Conservation (phyloP, 2,888 invertebrate species). For the Drosophila birchii region DNA sequence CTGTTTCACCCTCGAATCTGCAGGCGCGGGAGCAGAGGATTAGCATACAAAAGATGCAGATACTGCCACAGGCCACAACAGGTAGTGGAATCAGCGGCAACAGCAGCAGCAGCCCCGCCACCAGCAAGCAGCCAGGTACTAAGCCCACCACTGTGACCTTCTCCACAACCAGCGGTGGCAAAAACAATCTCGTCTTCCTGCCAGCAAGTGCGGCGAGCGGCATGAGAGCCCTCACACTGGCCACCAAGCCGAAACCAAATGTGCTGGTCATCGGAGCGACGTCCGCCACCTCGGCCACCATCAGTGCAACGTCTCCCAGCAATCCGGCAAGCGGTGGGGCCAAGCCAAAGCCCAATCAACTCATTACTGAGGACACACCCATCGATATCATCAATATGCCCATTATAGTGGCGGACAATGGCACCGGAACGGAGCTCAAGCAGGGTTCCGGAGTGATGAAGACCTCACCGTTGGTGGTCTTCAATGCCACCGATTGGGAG, state of each 20-base stretch:
- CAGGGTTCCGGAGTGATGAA: conserved; percentile 42
- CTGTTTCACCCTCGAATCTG: conserved; percentile 51
- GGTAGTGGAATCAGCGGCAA: conserved; percentile 27
- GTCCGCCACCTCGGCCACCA: conserved; percentile 14
- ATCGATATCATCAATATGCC: conserved; percentile 85
- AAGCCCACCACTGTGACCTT: conserved; percentile 66
- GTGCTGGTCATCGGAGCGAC: conserved; percentile 76
- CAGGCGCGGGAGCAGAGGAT: conserved; percentile 72
- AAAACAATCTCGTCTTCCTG: conserved; percentile 83
- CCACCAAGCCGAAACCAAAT: conserved; percentile 68
- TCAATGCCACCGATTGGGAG: conserved; percentile 86
- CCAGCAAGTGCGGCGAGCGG: conserved; percentile 71
- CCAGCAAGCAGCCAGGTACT: conserved; percentile 50
- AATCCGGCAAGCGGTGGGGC: conserved; percentile 12
- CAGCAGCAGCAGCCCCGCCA: conserved; percentile 19
- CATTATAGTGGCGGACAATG: conserved; percentile 82
- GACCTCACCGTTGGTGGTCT: conserved; percentile 67
- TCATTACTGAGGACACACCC: conserved; percentile 87
- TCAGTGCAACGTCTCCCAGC: conserved; percentile 30
- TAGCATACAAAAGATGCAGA: conserved; percentile 83
- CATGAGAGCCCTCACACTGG: conserved; percentile 69
- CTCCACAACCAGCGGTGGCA: conserved; percentile 62
- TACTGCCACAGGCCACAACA: conserved; percentile 74
- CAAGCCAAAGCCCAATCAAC: conserved; percentile 67
- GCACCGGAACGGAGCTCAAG: conserved; percentile 46